phyloP scores from a whole-genome alignment of 2,113 vertebrate species.

The Brachypteracias leptosomus region DNA sequence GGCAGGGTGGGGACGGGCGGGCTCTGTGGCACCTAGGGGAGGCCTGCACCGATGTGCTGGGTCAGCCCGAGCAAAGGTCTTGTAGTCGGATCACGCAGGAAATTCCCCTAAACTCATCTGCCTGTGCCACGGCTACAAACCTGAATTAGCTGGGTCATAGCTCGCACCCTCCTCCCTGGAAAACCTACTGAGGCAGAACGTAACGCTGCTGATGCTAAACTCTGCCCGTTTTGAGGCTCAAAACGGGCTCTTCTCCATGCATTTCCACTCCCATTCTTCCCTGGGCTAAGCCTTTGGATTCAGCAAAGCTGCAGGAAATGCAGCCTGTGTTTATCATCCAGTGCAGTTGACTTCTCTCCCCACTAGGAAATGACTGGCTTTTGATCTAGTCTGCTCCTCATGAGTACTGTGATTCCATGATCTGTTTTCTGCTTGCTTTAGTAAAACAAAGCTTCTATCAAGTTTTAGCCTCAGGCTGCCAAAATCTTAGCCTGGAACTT shows the following conservation, averaged over 20 bases:
- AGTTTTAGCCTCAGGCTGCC: constrained; percentile 37
- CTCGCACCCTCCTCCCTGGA: not conserved
- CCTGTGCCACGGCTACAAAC: not conserved
- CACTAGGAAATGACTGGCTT: not conserved
- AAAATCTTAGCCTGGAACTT: constrained; percentile 49
- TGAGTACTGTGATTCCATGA: not conserved
- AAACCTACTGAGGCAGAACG: not conserved
- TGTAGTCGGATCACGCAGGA: not conserved
- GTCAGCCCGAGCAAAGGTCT: constrained; percentile 18
- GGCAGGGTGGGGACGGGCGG: not conserved
- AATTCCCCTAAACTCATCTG: not conserved
- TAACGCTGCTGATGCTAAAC: not conserved
- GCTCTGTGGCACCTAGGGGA: not conserved
- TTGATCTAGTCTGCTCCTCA: not conserved
- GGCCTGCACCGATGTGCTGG: not conserved
- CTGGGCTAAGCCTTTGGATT: not conserved
- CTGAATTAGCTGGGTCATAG: not conserved
- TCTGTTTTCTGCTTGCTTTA: constrained; percentile 15
- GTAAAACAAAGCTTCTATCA: constrained; percentile 16
- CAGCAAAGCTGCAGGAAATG: not conserved
- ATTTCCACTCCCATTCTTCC: not conserved
- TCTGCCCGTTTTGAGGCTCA: not conserved
- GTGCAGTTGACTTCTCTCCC: not conserved
- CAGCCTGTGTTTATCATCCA: not conserved
- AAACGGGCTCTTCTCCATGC: not conserved